A percentile compares a stretch with the other conserved stretches of the same genome.
phyloP scores from a whole-genome alignment of 2,797 vertebrate species.

The Buphagus erythrorhynchus region DNA sequence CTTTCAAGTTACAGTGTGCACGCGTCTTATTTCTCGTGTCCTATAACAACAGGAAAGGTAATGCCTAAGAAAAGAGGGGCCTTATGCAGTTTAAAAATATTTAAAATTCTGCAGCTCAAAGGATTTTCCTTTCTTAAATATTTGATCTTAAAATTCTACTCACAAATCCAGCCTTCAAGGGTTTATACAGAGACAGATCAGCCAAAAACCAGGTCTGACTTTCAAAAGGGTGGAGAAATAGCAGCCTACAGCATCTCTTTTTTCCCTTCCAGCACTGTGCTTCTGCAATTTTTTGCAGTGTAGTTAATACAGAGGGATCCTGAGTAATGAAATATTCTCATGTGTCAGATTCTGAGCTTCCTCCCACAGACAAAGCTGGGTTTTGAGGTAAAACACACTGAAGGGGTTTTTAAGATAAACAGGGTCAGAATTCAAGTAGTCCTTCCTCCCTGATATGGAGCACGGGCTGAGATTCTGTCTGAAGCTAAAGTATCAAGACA shows the following conservation, averaged over 20 bases:
- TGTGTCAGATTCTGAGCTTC: background rate
- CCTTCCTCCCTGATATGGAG: background rate
- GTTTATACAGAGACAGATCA: background rate
- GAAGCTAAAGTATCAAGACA: background rate
- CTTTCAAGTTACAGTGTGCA: too few relatives aligned
- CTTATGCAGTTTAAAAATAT: background rate
- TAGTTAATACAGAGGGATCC: background rate
- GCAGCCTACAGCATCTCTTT: background rate
- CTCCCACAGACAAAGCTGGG: background rate
- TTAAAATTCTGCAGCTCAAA: background rate
- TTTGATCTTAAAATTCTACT: slow-evolving; percentile 21
- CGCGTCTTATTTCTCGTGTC: too few relatives aligned
- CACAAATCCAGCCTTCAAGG: background rate
- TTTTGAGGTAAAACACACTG: background rate
- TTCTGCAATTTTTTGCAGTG: background rate
- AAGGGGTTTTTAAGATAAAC: background rate
- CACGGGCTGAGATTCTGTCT: background rate
- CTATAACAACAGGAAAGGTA: too few relatives aligned
- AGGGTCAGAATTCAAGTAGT: background rate
- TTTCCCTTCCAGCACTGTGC: background rate
- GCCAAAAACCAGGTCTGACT: background rate
- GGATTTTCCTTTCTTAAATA: slow-evolving; percentile 28
- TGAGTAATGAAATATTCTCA: background rate
- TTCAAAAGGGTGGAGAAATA: background rate
- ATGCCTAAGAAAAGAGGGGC: background rate